A percentile compares a stretch with the other conserved stretches of the same genome.
These are phyloP conservation scores for Nematolebias whitei DNA, from an alignment of 2,113 vertebrate species.

Conservation along the genomic window DNA sequence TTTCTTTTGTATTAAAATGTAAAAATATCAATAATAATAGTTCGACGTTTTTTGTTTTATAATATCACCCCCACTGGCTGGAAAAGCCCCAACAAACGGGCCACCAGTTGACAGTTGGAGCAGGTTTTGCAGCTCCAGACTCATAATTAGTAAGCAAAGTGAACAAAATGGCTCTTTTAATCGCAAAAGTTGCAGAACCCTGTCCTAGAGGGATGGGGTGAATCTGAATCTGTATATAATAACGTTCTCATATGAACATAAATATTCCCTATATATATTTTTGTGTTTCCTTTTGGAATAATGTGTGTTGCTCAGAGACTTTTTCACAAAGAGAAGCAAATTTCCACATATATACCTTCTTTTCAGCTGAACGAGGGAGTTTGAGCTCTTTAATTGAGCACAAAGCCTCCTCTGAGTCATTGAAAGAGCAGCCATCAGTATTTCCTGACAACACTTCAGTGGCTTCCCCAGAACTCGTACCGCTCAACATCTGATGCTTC, in stretches of 20 bases:
- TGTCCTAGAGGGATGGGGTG: slow-evolving; percentile 32
- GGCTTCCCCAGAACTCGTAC: slow-evolving; percentile 39
- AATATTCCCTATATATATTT: slow-evolving; percentile 2
- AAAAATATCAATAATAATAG: too few relatives aligned
- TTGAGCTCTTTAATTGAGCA: slow-evolving; percentile 49
- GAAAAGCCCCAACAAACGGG: too few relatives aligned
- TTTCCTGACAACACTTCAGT: slow-evolving; percentile 26
- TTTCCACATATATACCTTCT: too few relatives aligned
- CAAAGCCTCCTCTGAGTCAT: slow-evolving; percentile 52
- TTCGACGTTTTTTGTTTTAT: too few relatives aligned
- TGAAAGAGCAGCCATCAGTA: slow-evolving; percentile 39
- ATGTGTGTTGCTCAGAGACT: slow-evolving; percentile 13
- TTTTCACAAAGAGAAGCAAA: background rate
- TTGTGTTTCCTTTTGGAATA: background rate
- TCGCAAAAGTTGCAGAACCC: too few relatives aligned
- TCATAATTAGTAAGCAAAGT: too few relatives aligned
- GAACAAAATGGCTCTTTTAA: too few relatives aligned
- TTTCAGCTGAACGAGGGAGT: slow-evolving; percentile 13
- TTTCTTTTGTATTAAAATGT: too few relatives aligned
- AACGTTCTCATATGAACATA: too few relatives aligned
- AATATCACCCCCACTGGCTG: too few relatives aligned
- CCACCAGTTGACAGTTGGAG: too few relatives aligned
- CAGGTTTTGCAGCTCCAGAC: too few relatives aligned
- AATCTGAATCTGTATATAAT: slow-evolving; percentile 56
- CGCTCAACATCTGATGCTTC: slow-evolving; percentile 56